These are phyloP conservation scores for Telmatochromis sp. DNA, from an alignment of 2,113 vertebrate genomes.

Conservation along the genomic window DNA sequence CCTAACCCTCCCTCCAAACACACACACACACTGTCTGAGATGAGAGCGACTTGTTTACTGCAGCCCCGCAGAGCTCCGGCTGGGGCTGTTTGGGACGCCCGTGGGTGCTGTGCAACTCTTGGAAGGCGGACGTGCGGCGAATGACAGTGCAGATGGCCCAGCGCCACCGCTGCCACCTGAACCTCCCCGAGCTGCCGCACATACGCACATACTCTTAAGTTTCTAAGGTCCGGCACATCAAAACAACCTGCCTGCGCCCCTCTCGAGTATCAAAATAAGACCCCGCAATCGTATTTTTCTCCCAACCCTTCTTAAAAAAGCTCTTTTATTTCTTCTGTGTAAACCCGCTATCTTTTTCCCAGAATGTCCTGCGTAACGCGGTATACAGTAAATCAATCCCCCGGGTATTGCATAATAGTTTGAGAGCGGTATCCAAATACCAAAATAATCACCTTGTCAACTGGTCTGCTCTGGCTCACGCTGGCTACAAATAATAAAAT, in stretches of 20 bases:
- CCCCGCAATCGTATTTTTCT: background rate
- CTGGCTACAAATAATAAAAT: constrained; percentile 16
- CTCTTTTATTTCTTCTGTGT: background rate
- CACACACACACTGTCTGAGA: background rate
- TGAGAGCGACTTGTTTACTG: constrained; percentile 59
- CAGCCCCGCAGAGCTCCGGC: constrained; percentile 35
- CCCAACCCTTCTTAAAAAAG: background rate
- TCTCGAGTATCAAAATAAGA: constrained; percentile 48
- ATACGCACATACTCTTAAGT: background rate
- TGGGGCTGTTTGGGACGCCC: constrained; percentile 56
- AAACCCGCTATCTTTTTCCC: constrained; percentile 2
- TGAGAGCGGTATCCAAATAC: constrained; percentile 43
- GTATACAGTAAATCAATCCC: constrained; percentile 60
- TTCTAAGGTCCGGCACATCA: constrained; percentile 45
- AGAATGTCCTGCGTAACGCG: background rate
- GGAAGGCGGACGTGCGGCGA: constrained; percentile 44
- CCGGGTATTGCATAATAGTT: constrained; percentile 52
- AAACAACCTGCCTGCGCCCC: constrained; percentile 44
- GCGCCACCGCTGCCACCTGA: constrained; percentile 49
- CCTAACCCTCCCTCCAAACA: background rate
- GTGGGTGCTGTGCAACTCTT: constrained; percentile 41
- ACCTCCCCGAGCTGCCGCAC: constrained; percentile 16
- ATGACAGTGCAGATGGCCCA: constrained; percentile 60
- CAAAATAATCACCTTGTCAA: constrained; percentile 60
- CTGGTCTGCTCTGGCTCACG: constrained; percentile 29